Base-by-base conservation (phyloP, 2,113 vertebrate species). In the Elachura formosa region DNA sequence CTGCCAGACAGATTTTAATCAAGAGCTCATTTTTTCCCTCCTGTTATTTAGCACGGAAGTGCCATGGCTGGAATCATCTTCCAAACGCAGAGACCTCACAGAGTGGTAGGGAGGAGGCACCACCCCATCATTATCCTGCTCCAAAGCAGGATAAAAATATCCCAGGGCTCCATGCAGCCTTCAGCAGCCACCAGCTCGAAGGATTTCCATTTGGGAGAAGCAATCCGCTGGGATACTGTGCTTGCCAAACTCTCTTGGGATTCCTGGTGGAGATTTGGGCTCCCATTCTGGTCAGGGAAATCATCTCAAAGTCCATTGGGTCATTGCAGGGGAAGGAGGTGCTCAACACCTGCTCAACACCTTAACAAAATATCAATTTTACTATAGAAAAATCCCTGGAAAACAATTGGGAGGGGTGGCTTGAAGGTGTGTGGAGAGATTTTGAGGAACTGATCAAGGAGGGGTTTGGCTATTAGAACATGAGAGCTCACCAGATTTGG, bases 61-160 rank as follows among this genome's bases (percentile, higher is more conserved):
- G 48, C 78, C 87, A 28, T 14, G 62, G 34, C 84, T 95, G 95
- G 89, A 84, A 82, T 89, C 38, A 71, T 69, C 55, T 85, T 54
- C 87, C 74, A 85, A 66, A 51, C 12, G 26, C 84, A 41, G 73
- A 87, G 77, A n/a, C 34, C 76, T 81, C 29, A 38, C 6, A 5
- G 85, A 95, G 96, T 93, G 95, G 92, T 95, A 93, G 96, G 95
- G 94, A 93, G 55, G 71, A 89, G 66, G 13, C 72, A 61, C 40
- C 82, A 83, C 52, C 10, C 1, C 80, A 12, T 95, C 94, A 94
- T 96, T 88, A 93, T 83, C 92, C 76, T 83, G 36, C 91, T 81
- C 68, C 54, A 22, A 89, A 76, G 46, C 61, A 52, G 75, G 66
- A 68, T 96, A 93, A 95, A 96, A 94, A 95, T 87, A 96, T 24